Evolutionary conservation across 2,888 invertebrate species (phyloP), one percentile per base, ranked within the genome.

Genomic region (Drosophila atripex): DNA sequence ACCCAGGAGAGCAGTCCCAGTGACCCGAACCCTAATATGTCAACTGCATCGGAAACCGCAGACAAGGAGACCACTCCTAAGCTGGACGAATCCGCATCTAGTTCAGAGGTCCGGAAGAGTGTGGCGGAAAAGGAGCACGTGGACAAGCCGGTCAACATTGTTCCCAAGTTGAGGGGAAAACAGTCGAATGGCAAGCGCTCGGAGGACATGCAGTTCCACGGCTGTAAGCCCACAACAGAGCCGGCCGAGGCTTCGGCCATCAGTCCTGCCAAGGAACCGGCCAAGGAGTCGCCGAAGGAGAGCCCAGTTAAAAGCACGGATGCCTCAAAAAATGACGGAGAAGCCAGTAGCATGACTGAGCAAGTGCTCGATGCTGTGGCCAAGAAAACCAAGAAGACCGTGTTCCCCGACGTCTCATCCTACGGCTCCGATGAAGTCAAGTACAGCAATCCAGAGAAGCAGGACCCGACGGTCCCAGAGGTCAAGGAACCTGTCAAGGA

Each of bases 331-430:
- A 46, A 7, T 18, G 65, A 53, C 8, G 43, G 32, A 2, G 71
- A 71, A 12, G 64, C 16, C 8, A 63, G 69, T 58, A 76, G 71
- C 61, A 71, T 76, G 71, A 80, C 78, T 68, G 90, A 92, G 46
- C 90, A 92, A 68, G 85, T 89, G 11, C 79, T 91, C 16, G 88
- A 90, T 73, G 90, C 90, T 1, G 89, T 89, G 30, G 90, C 91
- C 1, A 90, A 92, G 74, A 91, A 91, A 73, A 91, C 91, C 0
- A 92, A 91, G 64, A 90, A 92, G 52, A 89, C 89, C 2, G 68
- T 91, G n/a, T 87, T 89, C 35, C 85, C 90, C 2, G 90, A 89
- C n/a, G 71, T 71, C 4, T 45, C 75, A 9, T 51, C 68, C 4
- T 78, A 75, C 14, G 80, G 76, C 14, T 50, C 39, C 2, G 59